Evolutionary conservation across 2,113 vertebrate species (phyloP), one percentile per base, ranked within the genome.

Genomic region (Ceratotherium simum): DNA sequence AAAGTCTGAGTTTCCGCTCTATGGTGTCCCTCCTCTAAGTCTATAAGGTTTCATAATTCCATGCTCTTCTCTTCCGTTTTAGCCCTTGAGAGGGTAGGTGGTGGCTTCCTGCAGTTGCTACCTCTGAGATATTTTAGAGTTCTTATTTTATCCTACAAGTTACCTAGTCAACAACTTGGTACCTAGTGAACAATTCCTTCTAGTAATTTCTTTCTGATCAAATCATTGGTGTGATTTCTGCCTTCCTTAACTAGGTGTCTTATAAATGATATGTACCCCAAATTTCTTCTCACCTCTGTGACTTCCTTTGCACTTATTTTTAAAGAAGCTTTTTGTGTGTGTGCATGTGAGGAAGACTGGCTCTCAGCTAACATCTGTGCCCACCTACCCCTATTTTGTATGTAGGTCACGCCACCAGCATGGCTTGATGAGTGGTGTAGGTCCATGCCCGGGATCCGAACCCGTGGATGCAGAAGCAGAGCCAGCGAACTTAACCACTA

Each of bases 191-290:
- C 2, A 10, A 17, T 31, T 11, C 27, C 48, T 42, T 67, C 88
- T 25, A 16, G 23, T 56, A 21, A 8, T 21, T 23, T 23, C 48
- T 56, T 3, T 80, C 62, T 31, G 27, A 27, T 79, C 62, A 31
- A 11, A 39, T 69, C 48, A 17, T 4, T 17, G 25, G 60, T 23
- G 75, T 29, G 62, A 42, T 31, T 31, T 79, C 33, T 31, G 60
- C 54, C 62, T 17, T 56, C 17, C 42, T 36, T 31, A 13, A 75
- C 73, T n/a, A 25, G 8, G 70, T 48, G 29, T 56, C 75, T 25
- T 31, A 11, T 14, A 12, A 17, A 21, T 23, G n/a, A 56, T 9
- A 31, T 0, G 20, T 10, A 12, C 14, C 31, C n/a, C 16, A 18
- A 6, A 39, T 56, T 33, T 91, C 48, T 65, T 39, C 60, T 39